These are phyloP conservation scores for Cyphomyrus discorhynchus DNA, from an alignment of 2,113 vertebrate genomes.

Conservation along the genomic window DNA sequence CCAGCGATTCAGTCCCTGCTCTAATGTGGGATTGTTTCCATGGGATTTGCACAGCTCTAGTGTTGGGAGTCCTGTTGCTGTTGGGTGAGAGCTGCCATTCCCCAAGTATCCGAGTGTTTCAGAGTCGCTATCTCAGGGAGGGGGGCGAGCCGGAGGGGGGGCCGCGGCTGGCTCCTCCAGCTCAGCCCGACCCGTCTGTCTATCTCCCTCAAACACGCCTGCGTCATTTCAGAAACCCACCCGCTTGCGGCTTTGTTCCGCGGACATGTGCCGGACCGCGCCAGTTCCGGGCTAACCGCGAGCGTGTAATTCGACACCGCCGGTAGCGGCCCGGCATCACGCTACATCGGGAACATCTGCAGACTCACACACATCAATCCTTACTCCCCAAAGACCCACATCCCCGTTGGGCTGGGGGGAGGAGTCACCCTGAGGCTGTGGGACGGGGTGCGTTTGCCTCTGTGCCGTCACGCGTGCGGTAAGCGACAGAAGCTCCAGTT, in stretches of 20 bases:
- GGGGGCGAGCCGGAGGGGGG: conserved; percentile 51
- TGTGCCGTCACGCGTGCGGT: background rate
- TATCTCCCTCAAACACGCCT: conserved; percentile 32
- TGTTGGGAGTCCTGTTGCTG: conserved; percentile 56
- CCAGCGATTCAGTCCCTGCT: conserved; percentile 71
- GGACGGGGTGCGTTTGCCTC: background rate
- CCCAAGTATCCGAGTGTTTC: background rate
- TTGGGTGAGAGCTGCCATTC: conserved; percentile 32
- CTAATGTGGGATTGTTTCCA: conserved; percentile 42
- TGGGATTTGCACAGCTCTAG: conserved; percentile 58
- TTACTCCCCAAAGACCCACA: conserved; percentile 27
- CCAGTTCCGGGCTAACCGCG: conserved; percentile 31
- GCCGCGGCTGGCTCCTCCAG: background rate
- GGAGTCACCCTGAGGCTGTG: background rate
- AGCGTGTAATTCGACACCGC: background rate
- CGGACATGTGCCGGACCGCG: conserved; percentile 57
- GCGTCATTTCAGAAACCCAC: conserved; percentile 54
- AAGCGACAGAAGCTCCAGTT: background rate
- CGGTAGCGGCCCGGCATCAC: background rate
- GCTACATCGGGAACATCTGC: background rate
- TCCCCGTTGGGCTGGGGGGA: conserved; percentile 27
- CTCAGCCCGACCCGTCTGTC: background rate
- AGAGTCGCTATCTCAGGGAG: conserved; percentile 50
- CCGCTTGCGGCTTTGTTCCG: conserved; percentile 60
- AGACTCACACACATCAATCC: background rate